A percentile compares a stretch with the other conserved stretches of the same genome.
Evolutionary conservation across 2,797 vertebrate species (phyloP).

Genomic region (Sebastiscus tertius): DNA sequence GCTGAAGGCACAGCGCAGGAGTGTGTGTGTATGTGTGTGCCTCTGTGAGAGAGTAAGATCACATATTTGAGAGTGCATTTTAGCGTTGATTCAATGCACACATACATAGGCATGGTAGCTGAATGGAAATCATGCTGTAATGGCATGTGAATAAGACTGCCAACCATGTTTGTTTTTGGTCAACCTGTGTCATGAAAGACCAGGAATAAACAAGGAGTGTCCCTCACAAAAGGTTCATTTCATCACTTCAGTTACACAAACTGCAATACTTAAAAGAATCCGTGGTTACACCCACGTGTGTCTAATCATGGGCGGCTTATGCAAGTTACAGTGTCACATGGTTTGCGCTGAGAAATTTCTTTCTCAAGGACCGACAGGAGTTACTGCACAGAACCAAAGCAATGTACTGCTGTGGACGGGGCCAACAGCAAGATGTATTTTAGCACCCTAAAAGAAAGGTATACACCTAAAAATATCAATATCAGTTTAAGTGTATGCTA

Average conservation of each 20-base stretch:
- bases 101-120: neutral
- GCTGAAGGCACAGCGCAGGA: neutral
- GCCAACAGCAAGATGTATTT: no score
- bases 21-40: conserved; percentile 2
- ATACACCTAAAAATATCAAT: no score
- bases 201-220: neutral
- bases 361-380: neutral
- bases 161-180: neutral
- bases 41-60: neutral
- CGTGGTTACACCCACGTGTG: neutral
- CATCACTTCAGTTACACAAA: neutral
- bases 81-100: neutral
- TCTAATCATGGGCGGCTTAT: neutral
- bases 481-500: no score
- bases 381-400: no score
- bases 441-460: no score
- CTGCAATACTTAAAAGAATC: neutral
- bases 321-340: neutral
- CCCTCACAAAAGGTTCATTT: neutral
- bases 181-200: neutral
- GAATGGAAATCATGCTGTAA: conserved; percentile 2
- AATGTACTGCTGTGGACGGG: no score
- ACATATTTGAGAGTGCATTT: neutral
- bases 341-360: neutral
- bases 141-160: neutral